Evolutionary conservation across 2,888 invertebrate genomes (phyloP).

Genomic region (Nephrotoma appendiculata): DNA sequence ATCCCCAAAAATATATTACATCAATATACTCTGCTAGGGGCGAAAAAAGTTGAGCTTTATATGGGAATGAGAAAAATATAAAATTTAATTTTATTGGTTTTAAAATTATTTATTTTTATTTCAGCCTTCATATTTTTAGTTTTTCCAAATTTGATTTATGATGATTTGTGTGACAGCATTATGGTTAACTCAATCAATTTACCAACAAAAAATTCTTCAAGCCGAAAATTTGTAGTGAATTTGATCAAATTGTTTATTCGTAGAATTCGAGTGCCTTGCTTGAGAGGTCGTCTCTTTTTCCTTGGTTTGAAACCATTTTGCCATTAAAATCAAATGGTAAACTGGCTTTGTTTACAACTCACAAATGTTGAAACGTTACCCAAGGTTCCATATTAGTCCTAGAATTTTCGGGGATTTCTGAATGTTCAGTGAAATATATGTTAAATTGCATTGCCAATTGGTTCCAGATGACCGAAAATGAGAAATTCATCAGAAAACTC

Average conservation of each 20-base stretch:
- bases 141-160: not conserved
- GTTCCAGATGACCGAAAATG: too few species aligned
- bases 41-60: not conserved
- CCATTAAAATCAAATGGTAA: too few species aligned
- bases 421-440: too few species aligned
- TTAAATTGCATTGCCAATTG: too few species aligned
- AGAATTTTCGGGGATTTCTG: too few species aligned
- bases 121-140: not conserved
- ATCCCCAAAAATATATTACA: not conserved
- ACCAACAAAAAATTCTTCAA: not conserved
- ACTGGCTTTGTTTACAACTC: too few species aligned
- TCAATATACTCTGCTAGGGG: not conserved
- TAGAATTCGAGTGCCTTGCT: not conserved
- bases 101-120: not conserved
- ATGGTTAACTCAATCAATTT: not conserved
- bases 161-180: not conserved
- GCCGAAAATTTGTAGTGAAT: not conserved
- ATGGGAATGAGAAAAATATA: not conserved
- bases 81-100: not conserved
- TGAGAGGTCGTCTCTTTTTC: not conserved
- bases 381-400: too few species aligned
- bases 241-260: not conserved
- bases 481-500: too few species aligned
- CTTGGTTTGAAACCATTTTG: too few species aligned
- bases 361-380: too few species aligned